Evolutionary conservation across 2,113 vertebrate genomes (phyloP).

Genomic region (Chrysemys picta): DNA sequence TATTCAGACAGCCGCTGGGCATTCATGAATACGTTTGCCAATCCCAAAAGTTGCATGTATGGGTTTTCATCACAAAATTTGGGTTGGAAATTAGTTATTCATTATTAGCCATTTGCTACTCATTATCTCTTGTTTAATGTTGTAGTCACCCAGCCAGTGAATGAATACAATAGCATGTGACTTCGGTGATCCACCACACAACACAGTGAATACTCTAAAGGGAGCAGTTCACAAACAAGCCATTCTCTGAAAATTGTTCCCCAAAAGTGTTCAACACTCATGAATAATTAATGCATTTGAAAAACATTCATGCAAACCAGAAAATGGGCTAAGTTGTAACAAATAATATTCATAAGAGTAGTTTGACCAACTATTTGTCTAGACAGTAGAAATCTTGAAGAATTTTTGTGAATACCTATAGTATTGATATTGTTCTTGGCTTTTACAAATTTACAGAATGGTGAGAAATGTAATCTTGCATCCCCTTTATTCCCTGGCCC

Average conservation of each 20-base stretch:
- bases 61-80: neutral
- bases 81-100: conserved; percentile 7
- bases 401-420: conserved; percentile 40
- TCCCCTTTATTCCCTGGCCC: conserved; percentile 19
- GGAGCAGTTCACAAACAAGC: conserved; percentile 5
- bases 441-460: conserved; percentile 26
- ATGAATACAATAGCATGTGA: neutral
- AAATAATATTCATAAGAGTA: neutral
- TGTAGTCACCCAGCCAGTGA: neutral
- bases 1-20: neutral
- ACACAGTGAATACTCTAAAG: neutral
- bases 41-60: neutral
- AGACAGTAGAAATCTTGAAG: conserved; percentile 50
- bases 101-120: neutral
- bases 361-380: conserved; percentile 5
- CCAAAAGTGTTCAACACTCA: conserved; percentile 33
- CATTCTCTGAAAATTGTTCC: conserved; percentile 4
- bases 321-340: conserved; percentile 26
- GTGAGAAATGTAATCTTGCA: conserved; percentile 15
- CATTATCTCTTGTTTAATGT: neutral
- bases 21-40: neutral
- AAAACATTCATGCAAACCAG: conserved; percentile 17
- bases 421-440: conserved; percentile 38
- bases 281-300: conserved; percentile 45
- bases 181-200: neutral